A percentile compares a stretch with the other conserved stretches of the same genome.
Evolutionary conservation across 2,113 vertebrate genomes (phyloP).

Genomic region (Myiopsitta monachus): DNA sequence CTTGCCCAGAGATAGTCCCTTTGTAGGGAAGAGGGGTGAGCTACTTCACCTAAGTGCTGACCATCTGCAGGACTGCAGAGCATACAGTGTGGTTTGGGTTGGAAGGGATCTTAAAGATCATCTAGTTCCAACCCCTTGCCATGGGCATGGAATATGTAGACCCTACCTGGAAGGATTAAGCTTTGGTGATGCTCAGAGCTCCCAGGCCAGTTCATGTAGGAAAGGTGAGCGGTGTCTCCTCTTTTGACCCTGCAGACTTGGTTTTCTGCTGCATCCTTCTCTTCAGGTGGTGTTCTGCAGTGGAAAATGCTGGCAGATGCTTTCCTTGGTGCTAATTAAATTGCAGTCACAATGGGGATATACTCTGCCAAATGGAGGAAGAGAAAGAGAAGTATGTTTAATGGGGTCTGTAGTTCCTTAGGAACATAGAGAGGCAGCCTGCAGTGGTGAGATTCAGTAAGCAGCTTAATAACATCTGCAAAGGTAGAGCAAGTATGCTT

Average conservation of each 20-base stretch:
- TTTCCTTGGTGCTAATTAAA: background rate
- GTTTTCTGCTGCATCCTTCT: background rate
- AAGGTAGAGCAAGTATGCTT: background rate
- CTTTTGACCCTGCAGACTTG: background rate
- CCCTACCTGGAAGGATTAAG: background rate
- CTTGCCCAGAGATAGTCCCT: background rate
- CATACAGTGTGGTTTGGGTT: background rate
- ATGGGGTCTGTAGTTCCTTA: background rate
- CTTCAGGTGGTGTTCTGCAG: background rate
- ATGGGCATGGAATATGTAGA: fast-evolving
- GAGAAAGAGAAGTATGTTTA: background rate
- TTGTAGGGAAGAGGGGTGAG: background rate
- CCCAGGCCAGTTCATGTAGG: background rate
- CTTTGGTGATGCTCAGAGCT: background rate
- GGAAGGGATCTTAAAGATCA: background rate
- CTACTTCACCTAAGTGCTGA: background rate
- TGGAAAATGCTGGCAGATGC: background rate
- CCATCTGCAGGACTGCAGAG: background rate
- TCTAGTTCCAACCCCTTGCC: background rate
- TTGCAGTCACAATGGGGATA: background rate
- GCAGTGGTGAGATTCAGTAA: background rate
- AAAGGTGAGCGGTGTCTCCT: background rate
- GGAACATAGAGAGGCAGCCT: background rate
- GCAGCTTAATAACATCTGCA: constrained; percentile 23
- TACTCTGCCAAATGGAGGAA: background rate